Evolutionary conservation across 1,140 invertebrate species (phyloP).

Genomic region (Agrilus planipennis): DNA sequence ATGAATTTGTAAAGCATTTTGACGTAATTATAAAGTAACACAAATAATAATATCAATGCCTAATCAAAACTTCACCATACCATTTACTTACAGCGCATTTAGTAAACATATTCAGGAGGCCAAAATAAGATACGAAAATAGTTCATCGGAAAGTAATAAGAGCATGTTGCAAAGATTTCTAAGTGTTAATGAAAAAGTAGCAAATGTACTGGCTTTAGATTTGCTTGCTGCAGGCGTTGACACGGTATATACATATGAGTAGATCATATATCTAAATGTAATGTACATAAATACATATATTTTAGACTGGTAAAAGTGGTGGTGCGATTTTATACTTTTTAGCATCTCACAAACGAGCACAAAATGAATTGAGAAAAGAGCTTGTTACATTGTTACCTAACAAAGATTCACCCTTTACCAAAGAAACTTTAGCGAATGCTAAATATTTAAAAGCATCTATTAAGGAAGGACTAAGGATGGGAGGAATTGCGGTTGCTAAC

Average conservation of each 20-base stretch:
- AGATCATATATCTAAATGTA: neutral
- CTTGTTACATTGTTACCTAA: slow-evolving; percentile 14
- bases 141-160: slow-evolving; percentile 25
- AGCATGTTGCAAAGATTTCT: slow-evolving; percentile 44
- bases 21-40: too few species aligned
- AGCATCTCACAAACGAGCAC: slow-evolving; percentile 19
- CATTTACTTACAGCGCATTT: too few species aligned
- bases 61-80: too few species aligned
- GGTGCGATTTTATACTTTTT: slow-evolving; percentile 21
- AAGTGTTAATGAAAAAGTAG: slow-evolving; percentile 40
- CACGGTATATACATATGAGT: slow-evolving; percentile 42
- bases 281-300: neutral
- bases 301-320: slow-evolving; percentile 20
- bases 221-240: slow-evolving; percentile 65
- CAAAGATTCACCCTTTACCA: slow-evolving; percentile 20
- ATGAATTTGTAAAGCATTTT: slow-evolving; percentile 17
- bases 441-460: slow-evolving; percentile 52
- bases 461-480: slow-evolving; percentile 47
- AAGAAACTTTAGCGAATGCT: slow-evolving; percentile 39
- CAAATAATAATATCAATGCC: too few species aligned
- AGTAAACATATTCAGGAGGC: slow-evolving; percentile 31
- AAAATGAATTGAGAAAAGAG: slow-evolving; percentile 22
- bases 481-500: slow-evolving; percentile 40
- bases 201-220: slow-evolving; percentile 54
- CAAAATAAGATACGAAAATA: slow-evolving; percentile 16